Evolutionary conservation across 2,888 invertebrate species (phyloP).

Genomic region (Stenurella melanura): DNA sequence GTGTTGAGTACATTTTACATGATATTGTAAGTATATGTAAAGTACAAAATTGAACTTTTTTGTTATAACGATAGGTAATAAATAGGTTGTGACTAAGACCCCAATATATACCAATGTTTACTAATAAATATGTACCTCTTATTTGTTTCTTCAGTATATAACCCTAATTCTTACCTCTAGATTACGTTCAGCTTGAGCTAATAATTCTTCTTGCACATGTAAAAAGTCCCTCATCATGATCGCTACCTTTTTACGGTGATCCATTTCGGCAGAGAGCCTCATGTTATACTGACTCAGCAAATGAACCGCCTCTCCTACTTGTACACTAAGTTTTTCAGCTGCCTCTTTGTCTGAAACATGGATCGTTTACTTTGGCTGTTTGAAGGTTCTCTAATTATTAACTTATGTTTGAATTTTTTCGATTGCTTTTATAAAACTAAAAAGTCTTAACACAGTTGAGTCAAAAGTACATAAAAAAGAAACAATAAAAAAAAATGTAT

Average conservation of each 20-base stretch:
- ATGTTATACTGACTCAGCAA: constrained; percentile 92
- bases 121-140: neutral
- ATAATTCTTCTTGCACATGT: constrained; percentile 88
- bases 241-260: constrained; percentile 89
- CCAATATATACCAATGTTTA: too few species aligned
- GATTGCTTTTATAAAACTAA: too few species aligned
- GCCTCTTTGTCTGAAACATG: constrained; percentile 81
- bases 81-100: too few species aligned
- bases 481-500: too few species aligned
- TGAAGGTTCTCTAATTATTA: too few species aligned
- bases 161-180: constrained; percentile 80
- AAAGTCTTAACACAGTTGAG: too few species aligned
- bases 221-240: constrained; percentile 92
- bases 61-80: too few species aligned
- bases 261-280: constrained; percentile 90
- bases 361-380: neutral
- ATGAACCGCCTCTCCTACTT: constrained; percentile 92
- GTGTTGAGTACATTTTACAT: too few species aligned
- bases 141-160: constrained; percentile 8
- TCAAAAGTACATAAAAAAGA: too few species aligned
- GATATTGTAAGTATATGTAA: too few species aligned
- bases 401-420: too few species aligned
- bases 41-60: too few species aligned
- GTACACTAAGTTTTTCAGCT: constrained; percentile 84
- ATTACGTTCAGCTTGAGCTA: constrained; percentile 90